These are phyloP conservation scores for Sturnira hondurensis DNA, from an alignment of 2,113 vertebrate species.

Conservation along the genomic window DNA sequence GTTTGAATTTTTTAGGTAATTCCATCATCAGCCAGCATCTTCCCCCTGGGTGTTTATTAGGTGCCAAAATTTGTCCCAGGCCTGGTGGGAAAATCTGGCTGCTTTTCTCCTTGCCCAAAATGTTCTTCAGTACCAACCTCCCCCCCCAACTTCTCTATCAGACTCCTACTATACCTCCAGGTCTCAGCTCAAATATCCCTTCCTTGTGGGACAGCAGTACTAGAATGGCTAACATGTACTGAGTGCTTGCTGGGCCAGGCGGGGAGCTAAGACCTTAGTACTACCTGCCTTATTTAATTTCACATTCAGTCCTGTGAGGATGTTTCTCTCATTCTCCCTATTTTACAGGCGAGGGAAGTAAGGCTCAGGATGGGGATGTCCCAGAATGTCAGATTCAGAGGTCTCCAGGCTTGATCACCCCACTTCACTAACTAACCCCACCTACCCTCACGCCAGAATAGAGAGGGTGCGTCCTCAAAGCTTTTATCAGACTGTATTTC, in stretches of 20 bases:
- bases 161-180: background rate
- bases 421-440: background rate
- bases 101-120: background rate
- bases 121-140: background rate
- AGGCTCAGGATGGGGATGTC: background rate
- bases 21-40: background rate
- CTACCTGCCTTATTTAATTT: background rate
- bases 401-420: background rate
- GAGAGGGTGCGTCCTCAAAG: background rate
- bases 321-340: background rate
- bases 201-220: background rate
- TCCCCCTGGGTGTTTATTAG: background rate
- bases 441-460: background rate
- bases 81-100: background rate
- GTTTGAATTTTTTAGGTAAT: slow-evolving; percentile 76
- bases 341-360: background rate
- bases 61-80: background rate
- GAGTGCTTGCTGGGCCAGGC: background rate
- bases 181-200: background rate
- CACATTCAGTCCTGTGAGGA: background rate
- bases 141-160: background rate
- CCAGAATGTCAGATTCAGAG: background rate
- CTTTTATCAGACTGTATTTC: background rate
- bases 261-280: background rate
- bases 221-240: background rate